These are phyloP conservation scores for Xiphophorus maculatus DNA, from an alignment of 2,113 vertebrate species.

Conservation along the genomic window DNA sequence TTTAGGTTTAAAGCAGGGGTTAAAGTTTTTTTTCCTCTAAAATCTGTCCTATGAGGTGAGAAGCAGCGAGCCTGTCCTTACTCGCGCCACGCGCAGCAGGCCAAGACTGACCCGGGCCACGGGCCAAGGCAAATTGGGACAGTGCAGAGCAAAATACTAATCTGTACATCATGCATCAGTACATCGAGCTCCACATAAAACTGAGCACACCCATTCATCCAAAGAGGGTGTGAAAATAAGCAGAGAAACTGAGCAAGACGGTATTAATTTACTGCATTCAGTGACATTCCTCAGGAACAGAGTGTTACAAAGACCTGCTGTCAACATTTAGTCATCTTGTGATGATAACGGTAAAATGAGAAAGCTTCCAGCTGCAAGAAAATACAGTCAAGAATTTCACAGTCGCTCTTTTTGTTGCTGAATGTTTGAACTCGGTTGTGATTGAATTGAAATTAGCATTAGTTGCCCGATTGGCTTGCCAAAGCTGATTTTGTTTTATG, in stretches of 20 bases:
- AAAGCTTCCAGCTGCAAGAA: too few relatives aligned
- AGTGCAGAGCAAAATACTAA: constrained; percentile 27
- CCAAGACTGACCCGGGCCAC: constrained; percentile 14
- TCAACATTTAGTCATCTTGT: too few relatives aligned
- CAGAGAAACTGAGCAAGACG: background rate
- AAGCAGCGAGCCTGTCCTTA: background rate
- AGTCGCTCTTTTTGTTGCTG: too few relatives aligned
- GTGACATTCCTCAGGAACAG: background rate
- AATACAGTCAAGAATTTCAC: too few relatives aligned
- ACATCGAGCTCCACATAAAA: constrained; percentile 3
- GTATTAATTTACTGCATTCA: background rate
- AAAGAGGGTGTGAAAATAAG: background rate
- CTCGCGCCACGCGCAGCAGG: constrained; percentile 1
- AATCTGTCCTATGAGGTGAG: background rate
- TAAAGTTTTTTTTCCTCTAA: background rate
- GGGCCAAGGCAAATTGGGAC: constrained; percentile 36
- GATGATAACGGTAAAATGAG: too few relatives aligned
- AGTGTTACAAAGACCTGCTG: background rate
- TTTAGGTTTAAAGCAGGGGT: background rate
- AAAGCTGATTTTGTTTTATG: too few relatives aligned
- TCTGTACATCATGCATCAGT: background rate
- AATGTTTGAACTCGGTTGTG: too few relatives aligned
- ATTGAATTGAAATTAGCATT: too few relatives aligned
- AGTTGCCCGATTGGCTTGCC: too few relatives aligned
- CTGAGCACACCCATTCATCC: background rate